Evolutionary conservation across 1,140 invertebrate species (phyloP), one percentile per base, ranked within the genome.

Genomic region (Phortica variegata): DNA sequence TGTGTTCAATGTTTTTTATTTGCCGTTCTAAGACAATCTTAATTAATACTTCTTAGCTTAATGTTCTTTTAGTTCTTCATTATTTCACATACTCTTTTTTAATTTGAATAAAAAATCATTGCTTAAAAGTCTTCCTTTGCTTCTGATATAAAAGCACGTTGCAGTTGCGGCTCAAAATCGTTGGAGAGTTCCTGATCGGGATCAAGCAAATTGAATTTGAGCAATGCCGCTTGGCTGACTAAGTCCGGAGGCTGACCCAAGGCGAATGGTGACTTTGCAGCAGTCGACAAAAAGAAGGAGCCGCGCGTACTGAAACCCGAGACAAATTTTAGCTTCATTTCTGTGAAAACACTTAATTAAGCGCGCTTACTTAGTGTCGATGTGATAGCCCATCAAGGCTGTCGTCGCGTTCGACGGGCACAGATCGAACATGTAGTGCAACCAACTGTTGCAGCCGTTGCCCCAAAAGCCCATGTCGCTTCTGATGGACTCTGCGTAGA

Each of bases 401-500:
- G 80, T 77, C 4, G 69, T 62, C 8, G 77, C 62, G 1, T 49
- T 29, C 0, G 73, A 37, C 16, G 73, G 57, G 42, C 81, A 90
- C 3, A 83, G 74, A 0, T 84, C 83, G 2, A 86, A 48, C 2
- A 88, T 65, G 53, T 87, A 85, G 1, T 78, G 53, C 1, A 86
- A 61, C 77, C 84, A 86, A 8, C 82, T 83, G 17, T 76, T 59
- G 60, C 89, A 91, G 1, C 80, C 80, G 63, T 81, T 86, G 0
- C 83, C 86, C 77, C 84, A 88, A 62, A 93, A 92, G 1, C 89
- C 90, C 1, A 65, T 59, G 0, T 77, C 73, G 45, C 81, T 83
- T 3, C 79, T 61, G 29, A 90, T 84, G 0, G 87, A 88, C 65
- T 88, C 85, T 0, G 83, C 83, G 54, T 85, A 91, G 49, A 87